Evolutionary conservation across 2,797 vertebrate species (phyloP).

Genomic region (Centroberyx gerrardi): DNA sequence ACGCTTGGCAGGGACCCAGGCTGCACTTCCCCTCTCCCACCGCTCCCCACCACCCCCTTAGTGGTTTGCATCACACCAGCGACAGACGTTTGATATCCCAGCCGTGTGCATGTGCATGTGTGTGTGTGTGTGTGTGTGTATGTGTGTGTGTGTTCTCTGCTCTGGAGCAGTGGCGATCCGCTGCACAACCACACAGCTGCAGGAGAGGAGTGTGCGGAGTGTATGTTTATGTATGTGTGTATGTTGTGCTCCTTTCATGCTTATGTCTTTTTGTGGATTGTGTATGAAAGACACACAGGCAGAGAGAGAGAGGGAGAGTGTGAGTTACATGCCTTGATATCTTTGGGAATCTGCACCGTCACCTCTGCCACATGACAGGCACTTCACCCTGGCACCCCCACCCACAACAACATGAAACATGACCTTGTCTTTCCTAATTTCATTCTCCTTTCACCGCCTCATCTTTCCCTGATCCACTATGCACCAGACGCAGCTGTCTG

Average conservation of each 20-base stretch:
- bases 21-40: constrained; percentile 39
- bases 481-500: constrained; percentile 72
- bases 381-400: constrained; percentile 37
- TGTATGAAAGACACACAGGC: background rate
- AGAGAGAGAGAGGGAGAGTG: background rate
- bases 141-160: background rate
- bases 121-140: constrained; percentile 15
- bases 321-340: constrained; percentile 40
- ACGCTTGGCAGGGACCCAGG: constrained; percentile 58
- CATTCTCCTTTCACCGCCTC: constrained; percentile 40
- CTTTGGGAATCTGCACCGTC: constrained; percentile 44
- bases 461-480: constrained; percentile 49
- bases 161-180: background rate
- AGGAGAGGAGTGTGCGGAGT: background rate
- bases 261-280: background rate
- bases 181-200: constrained; percentile 12
- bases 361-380: constrained; percentile 59
- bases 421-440: constrained; percentile 46
- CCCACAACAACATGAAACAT: constrained; percentile 56
- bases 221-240: constrained; percentile 31
- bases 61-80: constrained; percentile 52
- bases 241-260: background rate
- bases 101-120: constrained; percentile 30
- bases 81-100: constrained; percentile 61
- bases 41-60: constrained; percentile 31